Percentiles rank a stretch among this genome's conserved stretches.
Evolutionary conservation across 2,113 vertebrate genomes (phyloP).

Genomic region (Phycodurus eques): DNA sequence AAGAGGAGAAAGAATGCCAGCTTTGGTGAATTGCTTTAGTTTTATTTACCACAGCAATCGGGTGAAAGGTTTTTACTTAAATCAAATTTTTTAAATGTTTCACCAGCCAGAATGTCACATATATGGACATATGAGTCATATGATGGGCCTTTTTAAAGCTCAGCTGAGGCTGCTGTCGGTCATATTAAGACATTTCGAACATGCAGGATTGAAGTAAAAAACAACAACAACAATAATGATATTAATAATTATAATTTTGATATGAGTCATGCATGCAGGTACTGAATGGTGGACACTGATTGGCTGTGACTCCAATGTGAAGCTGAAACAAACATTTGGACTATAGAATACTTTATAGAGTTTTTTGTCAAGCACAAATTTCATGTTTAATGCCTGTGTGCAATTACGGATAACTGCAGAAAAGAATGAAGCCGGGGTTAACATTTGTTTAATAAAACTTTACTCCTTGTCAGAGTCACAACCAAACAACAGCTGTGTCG

Average conservation of each 20-base stretch:
- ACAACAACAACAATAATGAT: neutral
- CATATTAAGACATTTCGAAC: neutral
- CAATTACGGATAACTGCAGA: conserved; percentile 7
- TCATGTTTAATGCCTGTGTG: conserved; percentile 3
- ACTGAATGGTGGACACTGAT: no score
- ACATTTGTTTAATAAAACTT: conserved; percentile 24
- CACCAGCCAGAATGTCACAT: neutral
- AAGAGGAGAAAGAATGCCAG: conserved; percentile 3
- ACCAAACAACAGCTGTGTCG: conserved; percentile 36
- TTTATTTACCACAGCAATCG: neutral
- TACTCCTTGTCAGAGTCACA: conserved; percentile 10
- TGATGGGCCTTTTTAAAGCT: neutral
- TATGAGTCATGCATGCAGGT: no score
- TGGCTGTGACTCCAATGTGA: no score
- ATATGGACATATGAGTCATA: neutral
- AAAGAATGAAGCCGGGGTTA: conserved; percentile 12
- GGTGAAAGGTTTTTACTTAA: neutral
- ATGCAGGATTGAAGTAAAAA: no score
- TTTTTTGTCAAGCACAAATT: neutral
- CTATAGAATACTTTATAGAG: neutral
- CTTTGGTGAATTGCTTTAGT: neutral
- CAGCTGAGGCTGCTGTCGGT: neutral
- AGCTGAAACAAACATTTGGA: neutral
- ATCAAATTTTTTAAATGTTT: neutral
- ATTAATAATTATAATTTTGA: no score